phyloP scores from a whole-genome alignment of 2,888 invertebrate species.

The Herminia tarsipennalis region DNA sequence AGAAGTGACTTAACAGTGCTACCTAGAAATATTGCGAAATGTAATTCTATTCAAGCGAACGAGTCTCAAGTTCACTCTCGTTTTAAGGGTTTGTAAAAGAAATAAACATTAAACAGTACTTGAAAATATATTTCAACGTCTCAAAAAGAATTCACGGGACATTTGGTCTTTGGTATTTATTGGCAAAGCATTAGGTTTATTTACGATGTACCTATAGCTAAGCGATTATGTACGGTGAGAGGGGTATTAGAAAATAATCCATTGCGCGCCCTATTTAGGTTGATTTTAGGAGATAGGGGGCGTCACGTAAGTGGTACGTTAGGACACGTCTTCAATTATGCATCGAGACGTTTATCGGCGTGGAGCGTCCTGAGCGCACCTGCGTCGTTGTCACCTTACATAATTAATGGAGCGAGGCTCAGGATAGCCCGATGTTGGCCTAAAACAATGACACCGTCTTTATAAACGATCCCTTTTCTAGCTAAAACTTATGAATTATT shows the following conservation, averaged over 20 bases:
- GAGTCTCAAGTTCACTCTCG: conserved; percentile 11
- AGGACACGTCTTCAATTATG: conserved; percentile 80
- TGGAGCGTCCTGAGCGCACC: conserved; percentile 61
- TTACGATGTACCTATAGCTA: conserved; percentile 14
- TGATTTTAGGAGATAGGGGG: conserved; percentile 52
- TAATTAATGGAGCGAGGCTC: conserved; percentile 72
- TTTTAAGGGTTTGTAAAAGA: conserved; percentile 16
- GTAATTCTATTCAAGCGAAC: conserved; percentile 13
- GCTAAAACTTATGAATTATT: conserved; percentile 56
- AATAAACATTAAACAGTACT: conserved; percentile 30
- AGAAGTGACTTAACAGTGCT: conserved; percentile 6
- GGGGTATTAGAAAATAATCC: conserved; percentile 55
- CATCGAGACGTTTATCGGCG: conserved; percentile 77
- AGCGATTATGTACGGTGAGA: conserved; percentile 15
- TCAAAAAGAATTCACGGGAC: conserved; percentile 30
- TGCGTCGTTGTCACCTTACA: conserved; percentile 78
- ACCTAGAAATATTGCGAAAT: conserved; percentile 11
- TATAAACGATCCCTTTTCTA: conserved; percentile 55
- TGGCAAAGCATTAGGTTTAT: conserved; percentile 28
- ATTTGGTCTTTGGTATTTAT: conserved; percentile 29
- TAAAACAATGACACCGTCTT: conserved; percentile 58
- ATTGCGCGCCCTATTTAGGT: conserved; percentile 55
- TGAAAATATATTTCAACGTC: conserved; percentile 32
- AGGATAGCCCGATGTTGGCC: conserved; percentile 42
- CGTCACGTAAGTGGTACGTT: conserved; percentile 60